Evolutionary conservation across 92 coral and sea anemone genomes (phyloP).

Genomic region (Montipora capitata): DNA sequence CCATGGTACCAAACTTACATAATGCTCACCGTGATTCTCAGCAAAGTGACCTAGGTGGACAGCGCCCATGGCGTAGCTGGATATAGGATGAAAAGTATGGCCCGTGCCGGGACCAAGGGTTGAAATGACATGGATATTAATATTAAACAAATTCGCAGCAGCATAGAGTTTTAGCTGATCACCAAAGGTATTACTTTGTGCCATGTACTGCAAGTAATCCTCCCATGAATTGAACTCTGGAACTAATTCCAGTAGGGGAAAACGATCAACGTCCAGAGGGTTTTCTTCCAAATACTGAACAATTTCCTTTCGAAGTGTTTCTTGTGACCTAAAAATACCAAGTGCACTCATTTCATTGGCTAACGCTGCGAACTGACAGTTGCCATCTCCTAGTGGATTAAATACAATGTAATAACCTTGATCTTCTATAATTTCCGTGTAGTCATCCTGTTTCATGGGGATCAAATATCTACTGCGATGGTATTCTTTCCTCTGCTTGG

Average conservation of each 20-base stretch:
- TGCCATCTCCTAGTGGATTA: conserved; percentile 69
- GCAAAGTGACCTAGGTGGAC: not conserved
- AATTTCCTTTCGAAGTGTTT: conserved; percentile 60
- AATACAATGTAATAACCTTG: conserved; percentile 53
- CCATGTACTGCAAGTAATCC: conserved; percentile 16
- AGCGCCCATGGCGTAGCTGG: conserved; percentile 4
- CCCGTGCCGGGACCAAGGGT: conserved; percentile 53
- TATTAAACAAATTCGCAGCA: conserved; percentile 64
- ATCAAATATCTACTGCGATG: not conserved
- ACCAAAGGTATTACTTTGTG: conserved; percentile 16
- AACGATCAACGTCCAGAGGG: conserved; percentile 22
- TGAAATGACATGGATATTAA: conserved; percentile 54
- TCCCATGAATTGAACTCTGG: conserved; percentile 44
- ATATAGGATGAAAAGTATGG: conserved; percentile 24
- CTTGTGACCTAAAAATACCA: conserved; percentile 54
- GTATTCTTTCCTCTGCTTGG: conserved; percentile 10
- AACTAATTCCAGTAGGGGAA: conserved; percentile 46
- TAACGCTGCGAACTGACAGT: conserved; percentile 63
- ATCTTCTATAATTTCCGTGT: conserved; percentile 25
- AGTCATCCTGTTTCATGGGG: conserved; percentile 20
- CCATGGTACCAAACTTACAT: not conserved
- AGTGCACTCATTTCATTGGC: conserved; percentile 1
- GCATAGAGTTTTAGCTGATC: conserved; percentile 65
- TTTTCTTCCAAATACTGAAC: conserved; percentile 31
- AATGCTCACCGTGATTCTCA: conserved; percentile 4